phyloP scores from a whole-genome alignment of 2,113 vertebrate genomes.

The Nycticebus coucang region DNA sequence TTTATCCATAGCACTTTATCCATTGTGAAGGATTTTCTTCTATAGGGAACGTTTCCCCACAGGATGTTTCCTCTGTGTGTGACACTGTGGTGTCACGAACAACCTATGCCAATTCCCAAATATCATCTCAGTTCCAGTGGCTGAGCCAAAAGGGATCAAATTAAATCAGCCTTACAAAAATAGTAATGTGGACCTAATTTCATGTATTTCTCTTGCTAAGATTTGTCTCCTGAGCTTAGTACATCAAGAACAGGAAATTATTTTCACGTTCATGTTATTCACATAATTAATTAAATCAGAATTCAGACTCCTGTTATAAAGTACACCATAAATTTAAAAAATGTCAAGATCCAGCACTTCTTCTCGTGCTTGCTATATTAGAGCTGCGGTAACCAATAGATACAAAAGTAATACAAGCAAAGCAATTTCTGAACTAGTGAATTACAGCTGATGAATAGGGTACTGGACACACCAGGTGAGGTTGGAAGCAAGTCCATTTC shows the following conservation, averaged over 20 bases:
- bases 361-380: slow-evolving; percentile 24
- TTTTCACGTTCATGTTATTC: slow-evolving; percentile 67
- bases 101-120: neutral
- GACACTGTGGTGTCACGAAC: neutral
- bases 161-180: slow-evolving; percentile 58
- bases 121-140: neutral
- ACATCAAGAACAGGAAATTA: slow-evolving; percentile 64
- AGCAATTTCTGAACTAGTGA: neutral
- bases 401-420: neutral
- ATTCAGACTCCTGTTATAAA: slow-evolving; percentile 58
- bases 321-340: slow-evolving; percentile 63
- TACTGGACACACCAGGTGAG: neutral
- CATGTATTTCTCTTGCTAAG: slow-evolving; percentile 55
- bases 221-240: slow-evolving; percentile 53
- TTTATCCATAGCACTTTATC: neutral
- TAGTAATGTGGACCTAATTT: slow-evolving; percentile 49
- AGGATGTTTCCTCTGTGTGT: neutral
- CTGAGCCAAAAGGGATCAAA: slow-evolving; percentile 23
- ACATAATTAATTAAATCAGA: slow-evolving; percentile 74
- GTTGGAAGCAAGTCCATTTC: slow-evolving; percentile 20
- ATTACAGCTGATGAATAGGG: neutral
- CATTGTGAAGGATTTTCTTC: slow-evolving; percentile 31
- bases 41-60: neutral
- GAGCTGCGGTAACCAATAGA: slow-evolving; percentile 37
- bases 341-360: neutral